Evolutionary conservation across 1,140 invertebrate genomes (phyloP).

Genomic region (Brachionus manjavacas): DNA sequence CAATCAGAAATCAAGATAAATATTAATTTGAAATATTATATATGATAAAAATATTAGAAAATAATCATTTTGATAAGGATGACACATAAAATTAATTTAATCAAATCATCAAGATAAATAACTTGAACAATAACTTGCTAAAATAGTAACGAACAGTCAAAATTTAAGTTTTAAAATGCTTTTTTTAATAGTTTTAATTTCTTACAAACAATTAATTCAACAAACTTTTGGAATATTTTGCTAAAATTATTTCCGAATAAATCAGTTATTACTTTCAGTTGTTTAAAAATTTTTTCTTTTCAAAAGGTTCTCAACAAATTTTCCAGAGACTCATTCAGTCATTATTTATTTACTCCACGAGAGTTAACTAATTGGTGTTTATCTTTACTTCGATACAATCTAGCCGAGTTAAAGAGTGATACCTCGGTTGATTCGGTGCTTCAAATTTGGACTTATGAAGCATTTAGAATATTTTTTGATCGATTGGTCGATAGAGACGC

Average conservation of each 20-base stretch:
- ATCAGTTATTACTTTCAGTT: not conserved
- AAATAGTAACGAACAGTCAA: too few species aligned
- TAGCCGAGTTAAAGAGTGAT: conserved; percentile 48
- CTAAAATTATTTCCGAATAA: not conserved
- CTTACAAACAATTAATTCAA: too few species aligned
- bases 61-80: too few species aligned
- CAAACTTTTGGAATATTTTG: too few species aligned
- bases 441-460: conserved; percentile 70
- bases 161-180: not conserved
- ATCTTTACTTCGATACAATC: conserved; percentile 62
- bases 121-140: too few species aligned
- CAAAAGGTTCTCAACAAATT: conserved; percentile 29
- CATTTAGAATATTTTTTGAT: conserved; percentile 71
- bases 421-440: conserved; percentile 54
- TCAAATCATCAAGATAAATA: too few species aligned
- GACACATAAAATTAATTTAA: too few species aligned
- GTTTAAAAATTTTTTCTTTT: not conserved
- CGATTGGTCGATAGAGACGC: conserved; percentile 68
- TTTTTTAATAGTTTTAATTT: not conserved
- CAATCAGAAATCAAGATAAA: too few species aligned
- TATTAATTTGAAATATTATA: too few species aligned
- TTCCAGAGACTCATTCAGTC: conserved; percentile 60
- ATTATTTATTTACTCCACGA: conserved; percentile 67
- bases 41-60: too few species aligned
- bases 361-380: conserved; percentile 71